Percentiles rank a stretch among this genome's conserved stretches.
Conservation (phyloP, 2,113 vertebrate genomes). For the Thryonomys swinderianus region DNA sequence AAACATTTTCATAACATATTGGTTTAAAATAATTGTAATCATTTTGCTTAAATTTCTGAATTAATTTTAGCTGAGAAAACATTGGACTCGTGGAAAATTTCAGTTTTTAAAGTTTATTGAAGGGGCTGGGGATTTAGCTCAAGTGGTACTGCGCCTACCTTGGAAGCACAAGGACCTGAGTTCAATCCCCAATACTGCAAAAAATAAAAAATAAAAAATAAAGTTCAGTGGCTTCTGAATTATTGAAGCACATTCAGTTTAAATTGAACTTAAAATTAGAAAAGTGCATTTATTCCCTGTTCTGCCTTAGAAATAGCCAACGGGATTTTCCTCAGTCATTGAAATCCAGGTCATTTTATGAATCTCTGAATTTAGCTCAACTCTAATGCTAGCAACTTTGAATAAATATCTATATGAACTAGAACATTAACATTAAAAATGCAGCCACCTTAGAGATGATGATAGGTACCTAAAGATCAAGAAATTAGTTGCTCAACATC, state of each 20-base stretch:
- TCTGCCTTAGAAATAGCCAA: conserved; percentile 54
- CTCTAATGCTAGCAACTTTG: conserved; percentile 25
- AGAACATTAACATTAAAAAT: neutral
- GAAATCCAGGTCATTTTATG: conserved; percentile 42
- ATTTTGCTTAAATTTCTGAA: conserved; percentile 23
- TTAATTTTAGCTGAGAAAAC: conserved; percentile 10
- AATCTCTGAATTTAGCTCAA: neutral
- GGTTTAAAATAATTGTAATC: conserved; percentile 59
- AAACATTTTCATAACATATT: neutral
- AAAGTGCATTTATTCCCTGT: conserved; percentile 14
- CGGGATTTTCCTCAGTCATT: conserved; percentile 38
- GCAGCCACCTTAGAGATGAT: neutral
- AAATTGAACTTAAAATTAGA: conserved; percentile 58
- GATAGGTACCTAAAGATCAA: neutral
- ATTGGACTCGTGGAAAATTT: conserved; percentile 11
- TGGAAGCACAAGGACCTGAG: too few species aligned
- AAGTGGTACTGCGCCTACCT: too few species aligned
- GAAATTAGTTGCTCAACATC: neutral
- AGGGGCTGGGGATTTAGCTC: too few species aligned
- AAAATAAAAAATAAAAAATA: too few species aligned
- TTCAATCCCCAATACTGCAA: too few species aligned
- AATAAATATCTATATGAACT: neutral
- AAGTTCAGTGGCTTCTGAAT: conserved; percentile 64
- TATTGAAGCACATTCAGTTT: conserved; percentile 54
- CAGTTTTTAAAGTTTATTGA: conserved; percentile 62